Percentiles rank a stretch among this genome's conserved stretches.
Evolutionary conservation across 2,888 invertebrate species (phyloP).

Genomic region (Rhagophthalmus giganteus): DNA sequence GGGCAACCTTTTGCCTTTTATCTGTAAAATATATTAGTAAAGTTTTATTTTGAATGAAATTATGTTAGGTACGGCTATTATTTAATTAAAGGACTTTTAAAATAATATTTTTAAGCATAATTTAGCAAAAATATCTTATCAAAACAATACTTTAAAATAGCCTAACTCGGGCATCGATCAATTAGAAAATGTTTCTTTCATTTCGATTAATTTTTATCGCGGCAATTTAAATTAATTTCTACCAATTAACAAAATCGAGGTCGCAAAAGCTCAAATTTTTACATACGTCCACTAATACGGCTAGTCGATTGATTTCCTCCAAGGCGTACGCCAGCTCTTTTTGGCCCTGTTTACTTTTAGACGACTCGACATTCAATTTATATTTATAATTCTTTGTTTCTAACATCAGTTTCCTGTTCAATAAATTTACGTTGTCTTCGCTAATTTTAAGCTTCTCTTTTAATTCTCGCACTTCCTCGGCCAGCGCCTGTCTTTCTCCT

Average conservation of each 20-base stretch:
- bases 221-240: background rate
- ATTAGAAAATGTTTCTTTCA: too few relatives aligned
- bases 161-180: too few relatives aligned
- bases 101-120: too few relatives aligned
- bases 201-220: too few relatives aligned
- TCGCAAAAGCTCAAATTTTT: too few relatives aligned
- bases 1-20: slow-evolving; percentile 31
- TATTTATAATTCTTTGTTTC: slow-evolving; percentile 76
- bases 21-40: background rate
- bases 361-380: slow-evolving; percentile 69
- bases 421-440: slow-evolving; percentile 65
- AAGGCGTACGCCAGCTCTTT: slow-evolving; percentile 67
- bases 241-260: too few relatives aligned
- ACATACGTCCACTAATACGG: slow-evolving; percentile 62
- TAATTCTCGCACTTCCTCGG: slow-evolving; percentile 63
- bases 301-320: slow-evolving; percentile 64
- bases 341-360: slow-evolving; percentile 71
- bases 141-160: too few relatives aligned
- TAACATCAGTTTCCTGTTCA: slow-evolving; percentile 70
- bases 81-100: too few relatives aligned
- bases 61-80: too few relatives aligned
- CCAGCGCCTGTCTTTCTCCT: slow-evolving; percentile 73
- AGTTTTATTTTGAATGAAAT: background rate
- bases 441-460: slow-evolving; percentile 60
- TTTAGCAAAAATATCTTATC: too few relatives aligned